Base-by-base conservation (phyloP, 2,888 invertebrate species). In the Tinea pellionella region DNA sequence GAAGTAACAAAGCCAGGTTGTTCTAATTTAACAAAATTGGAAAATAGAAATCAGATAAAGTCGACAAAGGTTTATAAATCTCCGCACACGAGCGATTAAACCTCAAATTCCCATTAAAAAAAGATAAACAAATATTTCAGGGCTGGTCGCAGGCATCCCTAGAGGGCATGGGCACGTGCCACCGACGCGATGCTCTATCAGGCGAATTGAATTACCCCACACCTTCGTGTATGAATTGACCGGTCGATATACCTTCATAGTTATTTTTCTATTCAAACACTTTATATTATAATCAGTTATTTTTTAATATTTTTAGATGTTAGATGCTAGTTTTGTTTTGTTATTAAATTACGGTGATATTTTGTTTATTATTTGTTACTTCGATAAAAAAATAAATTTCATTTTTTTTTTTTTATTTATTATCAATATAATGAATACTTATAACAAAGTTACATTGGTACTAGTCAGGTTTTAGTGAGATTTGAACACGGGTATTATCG, bases 41-140 rank as follows among this genome's bases (percentile, higher is more conserved):
- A 55, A 55, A 57, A 57, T 24, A 24, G n/a, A 57, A 57, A 57
- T 57, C 32, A 57, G 32, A 57, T 32, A 53, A 32, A 57, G 32
- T 32, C 57, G 32, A 32, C 57, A 57, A 32, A 57, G 57, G 32
- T 57, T 57, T 57, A 57, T 57, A 57, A 57, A 57, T 57, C 57
- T 57, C 32, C 57, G 32, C 66, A 68, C 69, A 72, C 72, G 65
- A 70, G 75, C 75, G 75, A 83, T 80, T 79, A 79, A 78, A 80
- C 77, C 77, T 73, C 70, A 71, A 78, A 72, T 68, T 63, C 70
- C 73, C 72, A 80, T 85, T 83, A 84, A 82, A 83, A 85, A 85
- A 82, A 82, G 79, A 85, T 84, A 78, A 75, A 79, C 76, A 78
- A 81, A 84, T 81, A 80, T 71, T 77, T 68, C 68, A 70, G 77